These are phyloP conservation scores for Mormyrus hasselquistii DNA, from an alignment of 2,797 vertebrate genomes.

Conservation along the genomic window DNA sequence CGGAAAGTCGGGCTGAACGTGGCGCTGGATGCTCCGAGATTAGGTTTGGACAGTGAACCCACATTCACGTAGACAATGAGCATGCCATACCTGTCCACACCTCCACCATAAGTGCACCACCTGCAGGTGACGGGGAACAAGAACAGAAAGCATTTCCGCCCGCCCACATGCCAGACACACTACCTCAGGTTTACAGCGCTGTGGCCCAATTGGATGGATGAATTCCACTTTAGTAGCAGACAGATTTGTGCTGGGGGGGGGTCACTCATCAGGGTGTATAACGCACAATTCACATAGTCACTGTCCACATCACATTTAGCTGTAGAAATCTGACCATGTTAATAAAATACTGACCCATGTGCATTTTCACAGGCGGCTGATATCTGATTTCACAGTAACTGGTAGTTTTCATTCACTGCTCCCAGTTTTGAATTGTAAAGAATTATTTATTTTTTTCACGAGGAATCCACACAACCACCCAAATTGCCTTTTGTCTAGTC, in stretches of 20 bases:
- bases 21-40: neutral
- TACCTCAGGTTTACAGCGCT: constrained; percentile 15
- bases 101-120: neutral
- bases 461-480: neutral
- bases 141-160: constrained; percentile 35
- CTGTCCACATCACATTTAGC: neutral
- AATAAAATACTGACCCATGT: neutral
- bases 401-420: neutral
- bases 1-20: neutral
- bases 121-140: neutral
- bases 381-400: neutral
- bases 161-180: constrained; percentile 39
- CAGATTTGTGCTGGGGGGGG: neutral
- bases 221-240: neutral
- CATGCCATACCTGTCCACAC: neutral
- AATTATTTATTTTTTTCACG: neutral
- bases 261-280: neutral
- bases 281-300: neutral
- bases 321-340: neutral
- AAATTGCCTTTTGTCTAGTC: neutral
- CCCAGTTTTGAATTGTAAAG: neutral
- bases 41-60: neutral
- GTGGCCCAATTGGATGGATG: constrained; percentile 4
- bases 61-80: neutral
- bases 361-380: neutral